Evolutionary conservation across 1,140 invertebrate genomes (phyloP), one percentile per base, ranked within the genome.

Genomic region (Augochlora pura): DNA sequence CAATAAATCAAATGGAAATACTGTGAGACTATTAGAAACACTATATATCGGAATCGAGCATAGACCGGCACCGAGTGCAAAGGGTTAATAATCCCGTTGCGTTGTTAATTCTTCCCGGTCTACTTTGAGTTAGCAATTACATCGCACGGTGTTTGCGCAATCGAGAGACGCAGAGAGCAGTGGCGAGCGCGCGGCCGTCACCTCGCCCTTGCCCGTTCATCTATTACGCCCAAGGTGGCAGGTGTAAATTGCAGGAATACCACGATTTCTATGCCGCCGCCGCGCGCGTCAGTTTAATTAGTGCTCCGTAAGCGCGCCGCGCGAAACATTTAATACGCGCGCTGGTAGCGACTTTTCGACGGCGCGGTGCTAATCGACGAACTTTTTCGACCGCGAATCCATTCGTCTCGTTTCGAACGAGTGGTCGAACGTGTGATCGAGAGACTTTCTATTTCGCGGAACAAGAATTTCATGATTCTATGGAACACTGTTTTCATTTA

Each of bases 321-420:
- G 57, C 63, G 67, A 69, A n/a, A 74, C 79, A 84, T 79, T n/a
- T 74, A 70, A 83, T 79, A 79, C 59, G 32, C 8, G 16, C 52
- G 39, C 18, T n/a, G 42, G 57, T 59, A 39, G n/a, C 25, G 52
- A 63, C 32, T 18, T 46, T 42, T 9, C 66, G 59, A 63, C 39
- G 59, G 18, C 9, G 68, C 54, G 32, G 4, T 66, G 32, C 16
- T 80, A 83, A 84, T 84, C 74, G 49, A 73, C 63, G 49, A 78
- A n/a, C n/a, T 27, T 68, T 23, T 38, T n/a, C n/a, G 49, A n/a
- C 67, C 62, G n/a, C 63, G 49, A 27, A 52, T 78, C 59, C 77
- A 82, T 72, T 73, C 60, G 32, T 46, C 32, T 2, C 5, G 42
- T 46, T 0, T 10, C 10, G 2, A 2, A 10, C 42, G 12, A 42